Conservation (phyloP, 2,888 invertebrate species). For the Amiota communis region DNA sequence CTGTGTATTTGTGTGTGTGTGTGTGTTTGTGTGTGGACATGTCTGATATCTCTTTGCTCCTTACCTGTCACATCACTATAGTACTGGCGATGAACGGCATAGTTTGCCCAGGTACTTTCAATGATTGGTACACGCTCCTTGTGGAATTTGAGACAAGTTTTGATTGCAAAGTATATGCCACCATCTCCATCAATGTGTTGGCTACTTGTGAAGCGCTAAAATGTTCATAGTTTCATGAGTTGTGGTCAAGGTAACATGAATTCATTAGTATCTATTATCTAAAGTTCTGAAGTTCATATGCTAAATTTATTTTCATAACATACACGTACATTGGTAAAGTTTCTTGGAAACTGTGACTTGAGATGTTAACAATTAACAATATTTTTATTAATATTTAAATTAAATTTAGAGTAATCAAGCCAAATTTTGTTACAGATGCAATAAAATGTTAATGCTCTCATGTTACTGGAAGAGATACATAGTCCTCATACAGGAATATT, state of each 20-base stretch:
- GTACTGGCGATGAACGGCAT: constrained; percentile 81
- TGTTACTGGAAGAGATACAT: too few relatives aligned
- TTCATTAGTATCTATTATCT: neutral
- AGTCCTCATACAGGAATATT: too few relatives aligned
- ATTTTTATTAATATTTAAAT: neutral
- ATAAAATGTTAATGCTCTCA: too few relatives aligned
- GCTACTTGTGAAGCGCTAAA: constrained; percentile 45
- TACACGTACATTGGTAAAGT: too few relatives aligned
- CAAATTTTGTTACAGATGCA: too few relatives aligned
- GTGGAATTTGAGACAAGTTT: constrained; percentile 92
- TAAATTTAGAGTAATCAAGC: neutral
- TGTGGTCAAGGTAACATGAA: neutral
- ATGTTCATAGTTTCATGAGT: neutral
- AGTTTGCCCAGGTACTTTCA: constrained; percentile 87
- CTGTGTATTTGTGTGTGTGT: constrained; percentile 26
- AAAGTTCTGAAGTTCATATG: neutral
- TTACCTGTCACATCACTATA: constrained; percentile 87
- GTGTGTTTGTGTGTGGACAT: constrained; percentile 24
- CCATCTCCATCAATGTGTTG: too few relatives aligned
- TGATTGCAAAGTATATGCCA: constrained; percentile 81
- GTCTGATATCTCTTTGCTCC: constrained; percentile 31
- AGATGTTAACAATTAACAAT: too few relatives aligned
- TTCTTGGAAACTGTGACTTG: too few relatives aligned
- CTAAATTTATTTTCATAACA: neutral
- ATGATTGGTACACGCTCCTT: constrained; percentile 83